phyloP scores from a whole-genome alignment of 2,888 invertebrate genomes.

The Aspidapion aeneum region DNA sequence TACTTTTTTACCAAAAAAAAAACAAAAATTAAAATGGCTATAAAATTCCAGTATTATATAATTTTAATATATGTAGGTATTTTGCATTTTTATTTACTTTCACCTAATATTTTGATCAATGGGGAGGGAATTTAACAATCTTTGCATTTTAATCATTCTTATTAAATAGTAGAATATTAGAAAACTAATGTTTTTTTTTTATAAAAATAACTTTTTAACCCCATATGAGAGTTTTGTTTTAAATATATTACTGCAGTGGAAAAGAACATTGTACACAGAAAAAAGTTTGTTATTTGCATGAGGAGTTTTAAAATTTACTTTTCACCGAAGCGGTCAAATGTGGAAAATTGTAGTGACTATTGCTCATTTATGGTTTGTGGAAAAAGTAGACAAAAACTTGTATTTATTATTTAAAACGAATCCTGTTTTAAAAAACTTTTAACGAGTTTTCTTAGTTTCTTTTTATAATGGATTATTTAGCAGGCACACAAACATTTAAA shows the following conservation, averaged over 20 bases:
- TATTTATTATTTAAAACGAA: constrained; percentile 37
- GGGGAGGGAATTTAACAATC: too few species aligned
- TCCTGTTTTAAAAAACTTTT: constrained; percentile 38
- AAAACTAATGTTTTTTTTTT: too few species aligned
- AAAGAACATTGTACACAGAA: not conserved
- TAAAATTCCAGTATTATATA: too few species aligned
- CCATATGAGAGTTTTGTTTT: constrained; percentile 9
- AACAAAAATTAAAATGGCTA: too few species aligned
- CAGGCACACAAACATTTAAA: constrained; percentile 44
- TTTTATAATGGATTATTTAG: constrained; percentile 35
- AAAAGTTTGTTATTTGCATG: not conserved
- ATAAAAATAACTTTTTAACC: too few species aligned
- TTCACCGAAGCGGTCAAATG: constrained; percentile 49
- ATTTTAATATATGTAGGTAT: too few species aligned
- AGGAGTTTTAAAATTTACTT: constrained; percentile 28
- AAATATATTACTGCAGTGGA: not conserved
- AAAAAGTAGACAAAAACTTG: constrained; percentile 33
- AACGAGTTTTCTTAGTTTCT: constrained; percentile 30
- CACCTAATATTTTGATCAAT: too few species aligned
- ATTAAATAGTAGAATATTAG: too few species aligned
- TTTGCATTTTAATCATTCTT: too few species aligned
- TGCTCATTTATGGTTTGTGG: constrained; percentile 45
- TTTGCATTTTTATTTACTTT: too few species aligned
- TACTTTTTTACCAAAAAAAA: too few species aligned
- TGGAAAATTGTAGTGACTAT: constrained; percentile 48